Conservation (phyloP, 2,797 vertebrate species). For the Scomberomorus guttatus region DNA sequence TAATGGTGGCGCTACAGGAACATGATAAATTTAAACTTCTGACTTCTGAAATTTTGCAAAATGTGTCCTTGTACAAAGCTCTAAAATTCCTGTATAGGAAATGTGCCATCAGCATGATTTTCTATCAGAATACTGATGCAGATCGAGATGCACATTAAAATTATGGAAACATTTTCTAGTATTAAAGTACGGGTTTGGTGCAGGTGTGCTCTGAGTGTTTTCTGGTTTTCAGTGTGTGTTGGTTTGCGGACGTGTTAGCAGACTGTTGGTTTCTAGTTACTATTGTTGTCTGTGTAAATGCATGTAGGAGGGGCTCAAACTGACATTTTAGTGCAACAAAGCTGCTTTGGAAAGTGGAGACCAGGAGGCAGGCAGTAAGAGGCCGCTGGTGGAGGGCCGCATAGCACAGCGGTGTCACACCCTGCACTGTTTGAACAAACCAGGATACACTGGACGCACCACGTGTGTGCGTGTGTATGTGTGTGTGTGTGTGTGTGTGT, state of each 20-base stretch:
- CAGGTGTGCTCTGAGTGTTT: slow-evolving; percentile 24
- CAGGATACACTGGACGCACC: not conserved
- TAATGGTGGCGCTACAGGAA: too few species aligned
- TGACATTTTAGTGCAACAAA: slow-evolving; percentile 76
- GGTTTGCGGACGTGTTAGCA: slow-evolving; percentile 26
- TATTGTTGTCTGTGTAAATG: slow-evolving; percentile 77
- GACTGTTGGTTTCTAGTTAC: slow-evolving; percentile 69
- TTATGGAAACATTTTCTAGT: not conserved
- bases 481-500: not conserved
- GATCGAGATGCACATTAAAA: not conserved
- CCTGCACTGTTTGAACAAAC: slow-evolving; percentile 50
- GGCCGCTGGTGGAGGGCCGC: slow-evolving; percentile 54
- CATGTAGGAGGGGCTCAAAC: slow-evolving; percentile 66
- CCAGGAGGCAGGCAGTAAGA: slow-evolving; percentile 37
- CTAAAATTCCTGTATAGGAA: too few species aligned
- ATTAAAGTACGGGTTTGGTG: not conserved
- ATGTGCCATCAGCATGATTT: too few species aligned
- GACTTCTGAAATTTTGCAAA: too few species aligned
- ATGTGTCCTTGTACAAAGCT: too few species aligned
- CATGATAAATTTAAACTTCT: too few species aligned
- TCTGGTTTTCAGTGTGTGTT: slow-evolving; percentile 6
- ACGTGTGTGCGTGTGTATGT: slow-evolving; percentile 12
- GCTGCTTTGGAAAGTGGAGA: slow-evolving; percentile 72
- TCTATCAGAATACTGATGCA: too few species aligned
- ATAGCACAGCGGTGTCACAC: slow-evolving; percentile 58